A percentile compares a stretch with the other conserved stretches of the same genome.
Conservation (phyloP, 37 sponge, comb jelly and placozoan genomes). For the Haliclona indistincta region DNA sequence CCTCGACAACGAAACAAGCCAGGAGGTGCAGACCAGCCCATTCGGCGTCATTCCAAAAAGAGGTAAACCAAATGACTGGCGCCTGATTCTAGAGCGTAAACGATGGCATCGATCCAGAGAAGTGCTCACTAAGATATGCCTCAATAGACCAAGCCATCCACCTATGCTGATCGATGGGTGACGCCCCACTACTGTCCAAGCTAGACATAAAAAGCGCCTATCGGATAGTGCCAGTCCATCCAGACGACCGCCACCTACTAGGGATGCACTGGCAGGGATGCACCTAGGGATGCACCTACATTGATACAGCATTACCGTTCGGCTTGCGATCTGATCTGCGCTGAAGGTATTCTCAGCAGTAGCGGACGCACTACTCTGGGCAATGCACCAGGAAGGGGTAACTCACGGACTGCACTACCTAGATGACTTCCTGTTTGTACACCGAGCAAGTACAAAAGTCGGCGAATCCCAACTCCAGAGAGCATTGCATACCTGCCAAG, state of each 20-base stretch:
- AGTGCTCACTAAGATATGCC: no score
- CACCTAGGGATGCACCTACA: neutral
- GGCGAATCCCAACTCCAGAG: no score
- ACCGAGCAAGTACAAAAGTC: neutral
- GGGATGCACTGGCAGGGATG: neutral
- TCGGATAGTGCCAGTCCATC: constrained; percentile 14
- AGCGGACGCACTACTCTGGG: constrained; percentile 16
- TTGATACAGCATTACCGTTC: constrained; percentile 5
- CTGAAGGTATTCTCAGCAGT: constrained; percentile 23
- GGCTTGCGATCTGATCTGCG: constrained; percentile 18
- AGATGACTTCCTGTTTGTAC: constrained; percentile 18
- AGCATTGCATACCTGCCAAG: no score
- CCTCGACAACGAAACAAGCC: no score
- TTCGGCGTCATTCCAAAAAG: no score
- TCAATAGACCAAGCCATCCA: no score
- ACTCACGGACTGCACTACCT: constrained; percentile 3
- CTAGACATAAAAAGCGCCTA: constrained; percentile 11
- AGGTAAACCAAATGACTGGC: no score
- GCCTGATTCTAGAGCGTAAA: no score
- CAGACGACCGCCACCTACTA: neutral
- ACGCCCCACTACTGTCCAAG: neutral
- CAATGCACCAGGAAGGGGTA: neutral
- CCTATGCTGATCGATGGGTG: no score
- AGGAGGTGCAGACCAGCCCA: no score
- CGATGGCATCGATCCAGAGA: no score